phyloP scores from a whole-genome alignment of 2,797 vertebrate species.

The Tragelaphus eurycerus region DNA sequence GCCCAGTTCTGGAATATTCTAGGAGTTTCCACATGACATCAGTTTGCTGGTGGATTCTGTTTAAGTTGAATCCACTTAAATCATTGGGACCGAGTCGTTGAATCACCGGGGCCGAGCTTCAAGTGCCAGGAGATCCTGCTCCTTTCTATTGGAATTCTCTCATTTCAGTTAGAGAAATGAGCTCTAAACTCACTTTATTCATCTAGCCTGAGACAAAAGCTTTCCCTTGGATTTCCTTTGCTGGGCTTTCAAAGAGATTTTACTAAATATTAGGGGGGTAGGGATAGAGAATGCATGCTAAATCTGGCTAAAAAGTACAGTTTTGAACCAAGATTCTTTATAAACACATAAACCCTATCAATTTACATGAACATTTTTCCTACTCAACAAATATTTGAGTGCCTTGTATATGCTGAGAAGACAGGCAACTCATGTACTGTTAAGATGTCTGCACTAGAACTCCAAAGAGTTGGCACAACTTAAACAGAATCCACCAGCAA shows the following conservation, averaged over 20 bases:
- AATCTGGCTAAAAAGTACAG: background rate
- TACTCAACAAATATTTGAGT: constrained; percentile 22
- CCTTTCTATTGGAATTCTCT: constrained; percentile 12
- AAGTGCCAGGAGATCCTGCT: background rate
- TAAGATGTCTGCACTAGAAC: background rate
- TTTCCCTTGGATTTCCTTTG: background rate
- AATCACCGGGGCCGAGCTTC: background rate
- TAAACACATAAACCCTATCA: background rate
- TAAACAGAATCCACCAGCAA: constrained; percentile 42
- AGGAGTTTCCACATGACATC: background rate
- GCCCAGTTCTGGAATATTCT: background rate
- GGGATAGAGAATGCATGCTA: background rate
- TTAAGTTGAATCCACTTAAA: background rate
- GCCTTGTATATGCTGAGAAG: background rate
- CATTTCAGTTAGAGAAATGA: background rate
- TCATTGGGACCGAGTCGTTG: background rate
- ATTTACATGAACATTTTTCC: constrained; percentile 12
- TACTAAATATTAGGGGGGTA: background rate
- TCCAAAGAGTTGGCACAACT: background rate
- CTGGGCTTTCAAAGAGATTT: background rate
- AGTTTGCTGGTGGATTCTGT: background rate
- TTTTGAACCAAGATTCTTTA: background rate
- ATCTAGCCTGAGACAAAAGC: background rate
- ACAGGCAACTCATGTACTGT: background rate
- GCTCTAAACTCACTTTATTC: background rate